A percentile compares a stretch with the other conserved stretches of the same genome.
phyloP scores from a whole-genome alignment of 1,140 invertebrate species.

The Amphibalanus amphitrite region DNA sequence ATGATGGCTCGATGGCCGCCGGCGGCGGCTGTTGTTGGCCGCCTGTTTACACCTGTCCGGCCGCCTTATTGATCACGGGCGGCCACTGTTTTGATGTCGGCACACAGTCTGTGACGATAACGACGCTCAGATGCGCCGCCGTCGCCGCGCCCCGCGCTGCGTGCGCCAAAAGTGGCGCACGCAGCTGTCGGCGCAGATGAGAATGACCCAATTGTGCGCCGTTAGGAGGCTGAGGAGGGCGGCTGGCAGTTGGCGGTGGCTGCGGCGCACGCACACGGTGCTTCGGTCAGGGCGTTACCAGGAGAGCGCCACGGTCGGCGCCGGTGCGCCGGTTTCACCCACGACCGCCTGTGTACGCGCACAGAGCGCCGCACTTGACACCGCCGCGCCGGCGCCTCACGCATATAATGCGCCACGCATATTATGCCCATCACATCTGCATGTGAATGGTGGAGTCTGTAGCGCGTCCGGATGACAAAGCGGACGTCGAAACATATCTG shows the following conservation, averaged over 20 bases:
- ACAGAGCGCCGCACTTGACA: too few relatives aligned
- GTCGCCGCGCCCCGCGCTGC: too few relatives aligned
- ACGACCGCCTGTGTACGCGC: too few relatives aligned
- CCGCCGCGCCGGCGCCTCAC: too few relatives aligned
- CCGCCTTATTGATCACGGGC: neutral
- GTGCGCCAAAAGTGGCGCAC: neutral
- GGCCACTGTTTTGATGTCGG: neutral
- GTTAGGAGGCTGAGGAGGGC: too few relatives aligned
- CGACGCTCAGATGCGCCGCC: too few relatives aligned
- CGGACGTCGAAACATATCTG: neutral
- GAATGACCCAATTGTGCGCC: too few relatives aligned
- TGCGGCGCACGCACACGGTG: too few relatives aligned
- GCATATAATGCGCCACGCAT: neutral
- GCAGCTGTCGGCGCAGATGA: neutral
- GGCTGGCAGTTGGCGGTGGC: too few relatives aligned
- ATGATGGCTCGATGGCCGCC: neutral
- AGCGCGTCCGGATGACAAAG: neutral
- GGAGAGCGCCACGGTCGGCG: too few relatives aligned
- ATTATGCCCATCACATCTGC: neutral
- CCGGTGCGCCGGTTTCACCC: too few relatives aligned
- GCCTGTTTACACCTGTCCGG: neutral
- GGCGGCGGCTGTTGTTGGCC: neutral
- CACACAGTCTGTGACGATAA: neutral
- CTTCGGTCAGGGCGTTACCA: too few relatives aligned
- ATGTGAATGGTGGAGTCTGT: neutral